phyloP scores from a whole-genome alignment of 1,140 invertebrate genomes.

The Cepaea nemoralis region DNA sequence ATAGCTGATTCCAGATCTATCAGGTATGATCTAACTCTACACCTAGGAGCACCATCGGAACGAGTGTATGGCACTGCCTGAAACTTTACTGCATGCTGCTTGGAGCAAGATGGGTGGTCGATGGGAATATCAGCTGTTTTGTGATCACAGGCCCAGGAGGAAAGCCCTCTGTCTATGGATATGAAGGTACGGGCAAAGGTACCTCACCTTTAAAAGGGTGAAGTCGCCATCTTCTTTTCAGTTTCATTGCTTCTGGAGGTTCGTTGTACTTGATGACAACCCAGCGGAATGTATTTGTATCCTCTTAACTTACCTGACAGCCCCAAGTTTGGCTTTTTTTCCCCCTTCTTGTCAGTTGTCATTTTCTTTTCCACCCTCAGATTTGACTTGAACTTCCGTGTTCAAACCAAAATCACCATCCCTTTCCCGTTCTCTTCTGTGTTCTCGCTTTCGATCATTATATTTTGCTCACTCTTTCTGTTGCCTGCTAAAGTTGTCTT shows the following conservation, averaged over 20 bases:
- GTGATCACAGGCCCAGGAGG: constrained; percentile 91
- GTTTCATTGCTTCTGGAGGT: constrained; percentile 94
- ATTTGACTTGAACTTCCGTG: constrained; percentile 36
- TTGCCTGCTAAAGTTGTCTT: constrained; percentile 16
- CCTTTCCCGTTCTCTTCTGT: constrained; percentile 45
- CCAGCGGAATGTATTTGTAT: constrained; percentile 95
- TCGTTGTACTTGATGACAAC: constrained; percentile 98
- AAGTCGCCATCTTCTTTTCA: constrained; percentile 90
- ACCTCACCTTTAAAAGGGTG: constrained; percentile 97
- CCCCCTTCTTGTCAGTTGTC: constrained; percentile 76
- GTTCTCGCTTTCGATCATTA: constrained; percentile 52
- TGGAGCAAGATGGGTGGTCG: constrained; percentile 98
- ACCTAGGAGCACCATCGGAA: constrained; percentile 58
- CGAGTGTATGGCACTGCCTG: constrained; percentile 83
- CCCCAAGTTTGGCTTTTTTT: constrained; percentile 93
- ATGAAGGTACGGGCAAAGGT: constrained; percentile 87
- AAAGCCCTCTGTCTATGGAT: constrained; percentile 98
- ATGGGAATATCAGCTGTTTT: constrained; percentile 95
- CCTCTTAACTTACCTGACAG: constrained; percentile 96
- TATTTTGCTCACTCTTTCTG: constrained; percentile 36
- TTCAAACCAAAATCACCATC: constrained; percentile 48
- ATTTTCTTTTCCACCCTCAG: constrained; percentile 26
- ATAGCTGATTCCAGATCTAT: constrained; percentile 98
- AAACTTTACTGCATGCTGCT: constrained; percentile 98
- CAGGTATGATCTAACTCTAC: constrained; percentile 87